A percentile compares a stretch with the other conserved stretches of the same genome.
Evolutionary conservation across 2,888 invertebrate genomes (phyloP).

Genomic region (Malthinus seriepunctatus): DNA sequence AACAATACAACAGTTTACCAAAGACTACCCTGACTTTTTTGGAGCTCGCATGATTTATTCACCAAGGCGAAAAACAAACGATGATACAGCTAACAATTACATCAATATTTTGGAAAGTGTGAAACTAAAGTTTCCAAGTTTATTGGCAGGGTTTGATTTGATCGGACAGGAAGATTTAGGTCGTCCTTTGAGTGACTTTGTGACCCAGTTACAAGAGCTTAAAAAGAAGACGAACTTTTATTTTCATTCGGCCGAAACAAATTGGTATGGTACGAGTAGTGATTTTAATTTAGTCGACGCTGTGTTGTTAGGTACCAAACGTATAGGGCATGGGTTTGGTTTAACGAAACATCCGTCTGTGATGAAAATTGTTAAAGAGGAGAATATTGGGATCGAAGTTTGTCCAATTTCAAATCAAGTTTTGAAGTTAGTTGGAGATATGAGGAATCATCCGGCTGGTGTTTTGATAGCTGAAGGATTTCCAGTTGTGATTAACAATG

Average conservation of each 20-base stretch:
- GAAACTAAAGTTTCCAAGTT: background rate
- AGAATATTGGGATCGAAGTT: constrained; percentile 69
- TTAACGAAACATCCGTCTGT: constrained; percentile 69
- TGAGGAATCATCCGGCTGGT: constrained; percentile 73
- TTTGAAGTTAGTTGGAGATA: constrained; percentile 66
- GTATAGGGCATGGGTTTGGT: constrained; percentile 75
- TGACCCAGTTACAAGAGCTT: constrained; percentile 57
- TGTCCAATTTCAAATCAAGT: constrained; percentile 75
- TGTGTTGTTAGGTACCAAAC: constrained; percentile 65
- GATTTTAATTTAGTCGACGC: constrained; percentile 77
- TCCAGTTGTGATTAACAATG: constrained; percentile 72
- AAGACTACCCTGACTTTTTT: constrained; percentile 60
- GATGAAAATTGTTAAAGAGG: constrained; percentile 58
- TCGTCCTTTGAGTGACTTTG: constrained; percentile 64
- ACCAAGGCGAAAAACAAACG: constrained; percentile 56
- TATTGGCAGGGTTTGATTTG: constrained; percentile 48
- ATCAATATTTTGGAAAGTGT: constrained; percentile 16
- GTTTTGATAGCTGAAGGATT: constrained; percentile 64
- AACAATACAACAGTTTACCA: constrained; percentile 57
- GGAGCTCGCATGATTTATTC: constrained; percentile 65
- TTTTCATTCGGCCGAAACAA: constrained; percentile 76
- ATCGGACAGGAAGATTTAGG: constrained; percentile 80
- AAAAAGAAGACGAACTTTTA: constrained; percentile 37
- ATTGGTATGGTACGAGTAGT: constrained; percentile 66
- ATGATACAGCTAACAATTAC: constrained; percentile 43